Evolutionary conservation across 2,888 invertebrate species (phyloP), one percentile per base, ranked within the genome.

Genomic region (Campopleginae sp.): DNA sequence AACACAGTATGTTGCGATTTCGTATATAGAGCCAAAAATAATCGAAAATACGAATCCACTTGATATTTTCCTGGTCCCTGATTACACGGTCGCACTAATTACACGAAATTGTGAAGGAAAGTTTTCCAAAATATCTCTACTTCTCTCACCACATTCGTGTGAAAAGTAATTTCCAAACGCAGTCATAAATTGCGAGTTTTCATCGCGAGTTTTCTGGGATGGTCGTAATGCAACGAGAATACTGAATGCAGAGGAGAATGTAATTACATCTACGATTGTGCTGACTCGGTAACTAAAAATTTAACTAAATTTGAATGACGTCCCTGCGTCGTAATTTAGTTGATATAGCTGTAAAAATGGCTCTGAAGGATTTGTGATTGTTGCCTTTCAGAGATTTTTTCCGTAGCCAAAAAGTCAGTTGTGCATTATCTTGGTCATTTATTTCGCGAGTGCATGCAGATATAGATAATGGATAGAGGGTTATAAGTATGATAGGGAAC

Each of bases 31-130:
- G 27, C 19, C 1, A 1, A 27, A 58, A 58, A 58, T 27, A 0
- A 14, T 58, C 23, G 1, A 27, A 23, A 42, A 44, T 31, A 48
- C 38, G 48, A 66, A 44, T 14, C 27, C 5, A n/a, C n/a, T 44
- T 46, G 38, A 33, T n/a, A 61, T 61, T 71, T 48, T 61, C 71
- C 48, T n/a, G 38, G 38, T 46, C 17, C 63, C 17, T 71, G 51
- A 79, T 79, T 79, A 65, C 38, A 5, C 19, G 63, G 17, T 38
- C n/a, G 27, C 58, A 33, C 71, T 79, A 79, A 63, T 79, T 51
- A 42, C 61, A 46, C 42, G 38, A 38, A 51, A 71, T 63, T 63
- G 38, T 23, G 14, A 7, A 38, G 8, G n/a, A 7, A 48, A 54
- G 38, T 42, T 54, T n/a, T 31, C 31, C 23, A 14, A 58, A 54